Evolutionary conservation across 2,888 invertebrate species (phyloP), one percentile per base, ranked within the genome.

Genomic region (Drosophila algonquin): DNA sequence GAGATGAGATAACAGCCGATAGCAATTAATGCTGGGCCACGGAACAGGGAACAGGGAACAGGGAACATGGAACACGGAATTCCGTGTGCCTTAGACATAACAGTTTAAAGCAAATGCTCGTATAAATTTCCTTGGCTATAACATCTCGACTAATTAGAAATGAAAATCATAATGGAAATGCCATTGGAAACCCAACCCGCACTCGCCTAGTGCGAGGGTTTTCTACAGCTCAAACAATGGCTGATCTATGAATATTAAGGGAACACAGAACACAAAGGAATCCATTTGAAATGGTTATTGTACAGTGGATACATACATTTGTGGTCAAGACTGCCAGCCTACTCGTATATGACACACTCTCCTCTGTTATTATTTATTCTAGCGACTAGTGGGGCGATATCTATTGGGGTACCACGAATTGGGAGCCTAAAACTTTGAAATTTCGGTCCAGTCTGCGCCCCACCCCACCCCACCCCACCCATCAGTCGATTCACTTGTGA

Each of bases 401-500:
- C 68, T 56, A 50, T 53, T n/a, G 64, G 30, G 12, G n/a, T n/a
- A 40, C 8, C 16, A 46, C 16, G 10, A 30, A 44, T 32, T 58
- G 47, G 46, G 6, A 10, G 52, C 68, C 32, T 45, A 35, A n/a
- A 60, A 47, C 24, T 18, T 40, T 56, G 69, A 50, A 50, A 50
- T 45, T 45, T 65, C 1, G 50, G 45, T 2, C 40, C 14, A 35
- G 12, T 12, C 52, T 16, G 64, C 24, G 35, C 10, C 12, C 40
- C 27, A 24, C 46, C 46, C 52, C 56, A 16, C 10, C 12, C 40
- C 27, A 24, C 46, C 46, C 52, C 56, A 16, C 24, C 63, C 27
- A 24, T 57, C 53, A 57, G 52, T 60, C 71, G 45, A 16, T 24
- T 61, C 55, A 62, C 57, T 77, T 82, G 82, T 82, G 82, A 82